Percentiles rank a stretch among this genome's conserved stretches.
Conservation (phyloP, 2,797 vertebrate species). For the Enteromius afrohamiltoni region DNA sequence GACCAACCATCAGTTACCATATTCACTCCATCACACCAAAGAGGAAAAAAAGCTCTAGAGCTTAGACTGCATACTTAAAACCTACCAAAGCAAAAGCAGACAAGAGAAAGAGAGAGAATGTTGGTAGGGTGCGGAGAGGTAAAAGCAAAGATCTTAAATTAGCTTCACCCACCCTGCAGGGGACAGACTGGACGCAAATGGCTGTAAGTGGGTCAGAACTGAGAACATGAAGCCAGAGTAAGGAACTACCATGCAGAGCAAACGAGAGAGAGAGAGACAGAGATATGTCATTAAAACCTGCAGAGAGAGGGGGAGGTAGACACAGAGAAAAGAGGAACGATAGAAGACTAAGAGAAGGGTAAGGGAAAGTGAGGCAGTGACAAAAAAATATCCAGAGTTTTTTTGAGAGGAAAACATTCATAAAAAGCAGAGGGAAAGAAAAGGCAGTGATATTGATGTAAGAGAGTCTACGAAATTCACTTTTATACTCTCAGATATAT, state of each 20-base stretch:
- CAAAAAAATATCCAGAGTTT: background rate
- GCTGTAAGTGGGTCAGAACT: slow-evolving; percentile 45
- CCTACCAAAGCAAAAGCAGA: background rate
- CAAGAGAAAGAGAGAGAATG: background rate
- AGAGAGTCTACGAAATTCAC: background rate
- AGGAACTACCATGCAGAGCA: slow-evolving; percentile 32
- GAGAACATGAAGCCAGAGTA: slow-evolving; percentile 27
- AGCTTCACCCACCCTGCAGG: slow-evolving; percentile 40
- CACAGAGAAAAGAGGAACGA: background rate
- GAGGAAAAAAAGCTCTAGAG: background rate
- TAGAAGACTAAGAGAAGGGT: background rate
- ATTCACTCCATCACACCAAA: background rate
- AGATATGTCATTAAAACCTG: background rate
- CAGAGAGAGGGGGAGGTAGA: background rate
- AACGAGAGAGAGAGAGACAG: background rate
- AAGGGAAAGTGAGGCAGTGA: background rate
- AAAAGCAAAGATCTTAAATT: slow-evolving; percentile 46
- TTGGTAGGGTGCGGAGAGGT: background rate
- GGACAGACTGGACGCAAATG: slow-evolving; percentile 29
- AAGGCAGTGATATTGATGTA: background rate
- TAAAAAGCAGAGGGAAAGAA: background rate
- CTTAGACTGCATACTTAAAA: background rate
- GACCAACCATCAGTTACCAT: slow-evolving; percentile 12
- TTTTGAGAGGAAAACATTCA: background rate
- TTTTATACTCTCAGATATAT: background rate